phyloP scores from a whole-genome alignment of 2,888 invertebrate species.

The Geophilus truncorum region DNA sequence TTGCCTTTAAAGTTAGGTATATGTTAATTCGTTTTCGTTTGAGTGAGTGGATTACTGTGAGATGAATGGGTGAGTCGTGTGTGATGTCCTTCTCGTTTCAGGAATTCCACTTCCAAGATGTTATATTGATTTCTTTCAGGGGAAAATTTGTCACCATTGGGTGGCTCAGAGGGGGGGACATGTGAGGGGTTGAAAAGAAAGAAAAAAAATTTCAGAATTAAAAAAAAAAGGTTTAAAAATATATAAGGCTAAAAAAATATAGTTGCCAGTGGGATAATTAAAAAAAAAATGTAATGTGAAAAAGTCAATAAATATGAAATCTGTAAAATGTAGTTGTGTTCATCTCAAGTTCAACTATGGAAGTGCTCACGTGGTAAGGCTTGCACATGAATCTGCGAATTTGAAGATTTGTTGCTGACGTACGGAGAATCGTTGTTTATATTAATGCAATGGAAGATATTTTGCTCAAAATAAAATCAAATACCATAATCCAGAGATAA shows the following conservation, averaged over 20 bases:
- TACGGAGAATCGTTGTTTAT: too few species aligned
- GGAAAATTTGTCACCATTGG: neutral
- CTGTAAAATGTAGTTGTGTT: neutral
- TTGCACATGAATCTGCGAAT: too few species aligned
- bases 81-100: slow-evolving; percentile 29
- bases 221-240: neutral
- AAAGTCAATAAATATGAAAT: slow-evolving; percentile 4
- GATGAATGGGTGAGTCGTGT: slow-evolving; percentile 26
- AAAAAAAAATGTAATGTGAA: slow-evolving; percentile 9
- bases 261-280: slow-evolving; percentile 3
- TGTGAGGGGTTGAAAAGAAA: neutral
- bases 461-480: too few species aligned
- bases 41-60: slow-evolving; percentile 1
- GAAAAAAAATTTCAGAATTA: neutral
- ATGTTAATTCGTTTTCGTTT: neutral
- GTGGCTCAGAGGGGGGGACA: neutral
- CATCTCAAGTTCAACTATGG: too few species aligned
- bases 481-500: too few species aligned
- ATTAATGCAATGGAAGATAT: too few species aligned
- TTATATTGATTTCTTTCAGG: slow-evolving; percentile 23
- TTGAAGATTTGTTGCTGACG: too few species aligned
- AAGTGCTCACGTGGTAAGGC: too few species aligned
- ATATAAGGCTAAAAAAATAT: slow-evolving; percentile 10
- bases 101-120: slow-evolving; percentile 29
- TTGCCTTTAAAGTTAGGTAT: neutral